Evolutionary conservation across 2,797 vertebrate species (phyloP), one percentile per base, ranked within the genome.

Genomic region (Ctenopoma multispine): DNA sequence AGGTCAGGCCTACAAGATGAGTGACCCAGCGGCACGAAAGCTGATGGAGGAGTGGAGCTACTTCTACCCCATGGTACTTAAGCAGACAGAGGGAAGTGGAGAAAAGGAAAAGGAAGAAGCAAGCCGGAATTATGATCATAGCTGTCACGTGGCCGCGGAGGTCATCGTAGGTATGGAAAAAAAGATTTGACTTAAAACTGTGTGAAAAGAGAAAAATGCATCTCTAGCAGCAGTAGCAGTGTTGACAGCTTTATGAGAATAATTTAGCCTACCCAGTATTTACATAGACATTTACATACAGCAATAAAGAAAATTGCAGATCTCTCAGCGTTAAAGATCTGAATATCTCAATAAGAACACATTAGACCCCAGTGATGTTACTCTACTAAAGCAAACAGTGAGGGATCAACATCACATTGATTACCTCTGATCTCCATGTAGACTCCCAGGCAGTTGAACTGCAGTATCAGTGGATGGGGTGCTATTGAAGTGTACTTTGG

Each of bases 1-100:
- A 0, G 98, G 98, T 63, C 97, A 98, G 83, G 94, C 95, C 0
- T 98, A 95, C 79, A 99, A 99, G 91, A 97, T 97, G 95, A 97
- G 96, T 31, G 98, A 99, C 83, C 97, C 97, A 0, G 97, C 97
- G 0, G 95, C 96, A 18, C 93, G 96, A 7, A 99, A 98, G 79
- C 81, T 99, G 76, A 96, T 99, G 75, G 97, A 99, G 89, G 98
- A 99, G 78, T 99, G 98, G 98, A 97, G 97, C 87, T 97, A 97
- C 90, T 99, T 99, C 88, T 99, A 99, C 87, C 98, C 98, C 3
- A 96, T 96, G 94, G 97, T 98, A 77, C 94, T 98, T 63, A 95
- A 93, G 90, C 95, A 93, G 62, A 96, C 92, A 75, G 96, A 96
- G 63, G 93, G 92, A 54, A 84, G 91, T 63, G 94, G 93, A 44